These are phyloP conservation scores for Apocheima hispidaria DNA, from an alignment of 2,888 invertebrate genomes.

Conservation along the genomic window DNA sequence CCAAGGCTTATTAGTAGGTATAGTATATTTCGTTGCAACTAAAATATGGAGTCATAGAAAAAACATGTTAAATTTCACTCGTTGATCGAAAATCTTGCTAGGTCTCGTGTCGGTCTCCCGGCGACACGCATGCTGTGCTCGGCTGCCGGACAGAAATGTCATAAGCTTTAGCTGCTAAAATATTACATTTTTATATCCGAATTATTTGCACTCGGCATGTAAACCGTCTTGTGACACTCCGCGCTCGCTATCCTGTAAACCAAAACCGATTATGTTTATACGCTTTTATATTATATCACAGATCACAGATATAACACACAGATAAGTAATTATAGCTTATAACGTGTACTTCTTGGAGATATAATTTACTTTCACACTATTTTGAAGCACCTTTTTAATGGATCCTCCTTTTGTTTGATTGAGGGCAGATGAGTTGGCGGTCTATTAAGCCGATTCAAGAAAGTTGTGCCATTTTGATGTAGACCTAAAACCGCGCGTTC, in stretches of 20 bases:
- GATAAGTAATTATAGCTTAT: background rate
- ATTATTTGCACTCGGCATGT: slow-evolving; percentile 39
- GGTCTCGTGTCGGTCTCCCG: slow-evolving; percentile 20
- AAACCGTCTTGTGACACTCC: slow-evolving; percentile 20
- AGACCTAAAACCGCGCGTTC: no score
- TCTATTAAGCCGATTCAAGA: no score
- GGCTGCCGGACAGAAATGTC: slow-evolving; percentile 2
- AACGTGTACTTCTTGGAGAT: background rate
- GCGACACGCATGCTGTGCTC: slow-evolving; percentile 34
- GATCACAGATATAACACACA: background rate
- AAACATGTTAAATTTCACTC: no score
- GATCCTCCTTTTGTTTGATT: no score
- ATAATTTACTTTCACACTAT: background rate
- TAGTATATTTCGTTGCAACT: no score
- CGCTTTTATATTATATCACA: background rate
- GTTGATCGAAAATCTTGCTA: slow-evolving; percentile 38
- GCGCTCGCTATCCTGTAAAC: slow-evolving; percentile 7
- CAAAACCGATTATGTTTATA: slow-evolving; percentile 8
- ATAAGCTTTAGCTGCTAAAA: slow-evolving; percentile 26
- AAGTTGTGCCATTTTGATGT: no score
- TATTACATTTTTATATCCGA: slow-evolving; percentile 24
- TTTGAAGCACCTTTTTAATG: no score
- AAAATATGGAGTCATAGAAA: no score
- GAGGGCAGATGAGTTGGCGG: no score
- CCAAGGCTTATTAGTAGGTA: no score